Base-by-base conservation (phyloP, 1,140 invertebrate species). In the Augochlora pura region DNA sequence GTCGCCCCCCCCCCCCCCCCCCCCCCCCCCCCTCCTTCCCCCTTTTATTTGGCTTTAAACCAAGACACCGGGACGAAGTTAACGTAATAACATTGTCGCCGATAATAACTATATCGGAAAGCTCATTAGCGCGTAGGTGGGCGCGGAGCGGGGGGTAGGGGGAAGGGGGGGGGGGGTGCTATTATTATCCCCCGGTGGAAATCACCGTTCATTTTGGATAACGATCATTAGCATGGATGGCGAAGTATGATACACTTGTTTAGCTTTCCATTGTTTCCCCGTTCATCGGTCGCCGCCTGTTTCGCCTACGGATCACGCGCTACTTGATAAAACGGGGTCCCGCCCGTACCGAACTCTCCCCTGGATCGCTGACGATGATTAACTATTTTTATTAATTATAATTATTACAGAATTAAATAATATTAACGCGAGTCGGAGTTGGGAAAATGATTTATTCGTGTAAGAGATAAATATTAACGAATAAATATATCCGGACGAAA, bases 41-140 rank as follows among this genome's bases (percentile, higher is more conserved):
- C 57, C 7, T 18, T 72, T 42, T 46, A 46, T 46, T 32, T 10
- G 39, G 39, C 25, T 21, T 16, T 1, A 10, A n/a, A 5, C 23
- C 57, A 46, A 60, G 57, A 21, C 42, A 27, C 21, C 23, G 2
- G 18, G 16, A 18, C 12, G 23, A 71, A 72, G 57, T 46, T 62
- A 32, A 21, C 23, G 16, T 59, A 38, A 46, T 46, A 38, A 18
- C 64, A 10, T 25, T 59, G 18, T 60, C 65, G n/a, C 39, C 38
- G 25, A 60, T 59, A 68, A 76, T 68, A 69, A 76, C 27, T 68
- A 46, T 46, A 76, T 67, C 39, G 74, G 27, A 9, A 67, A 66
- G 49, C 73, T 65, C 23, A 67, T 57, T 75, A 54, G 46, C 73
- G 27, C n/a, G 32, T 3, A 39, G 39, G 39, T 46, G 67, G 32